A percentile compares a stretch with the other conserved stretches of the same genome.
Conservation (phyloP, 37 sponge, comb jelly and placozoan species). For the Theonella swinhoei region DNA sequence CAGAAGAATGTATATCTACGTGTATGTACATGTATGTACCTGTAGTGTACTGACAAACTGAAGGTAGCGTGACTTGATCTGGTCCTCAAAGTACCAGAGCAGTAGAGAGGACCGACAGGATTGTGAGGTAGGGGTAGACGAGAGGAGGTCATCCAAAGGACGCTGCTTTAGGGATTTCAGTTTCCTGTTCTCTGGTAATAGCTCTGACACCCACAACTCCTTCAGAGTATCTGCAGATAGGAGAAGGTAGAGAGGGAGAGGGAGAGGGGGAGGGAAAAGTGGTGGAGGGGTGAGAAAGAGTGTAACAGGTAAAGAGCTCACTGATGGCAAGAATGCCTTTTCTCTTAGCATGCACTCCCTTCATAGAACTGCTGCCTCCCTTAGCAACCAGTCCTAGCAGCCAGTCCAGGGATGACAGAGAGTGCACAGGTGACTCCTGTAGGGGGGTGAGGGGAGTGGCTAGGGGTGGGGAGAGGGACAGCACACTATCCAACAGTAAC, state of each 20-base stretch:
- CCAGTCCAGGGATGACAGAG: conserved; percentile 66
- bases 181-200: conserved; percentile 91
- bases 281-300: not conserved
- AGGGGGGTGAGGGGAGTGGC: no score
- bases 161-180: conserved; percentile 69
- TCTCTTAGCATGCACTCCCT: conserved; percentile 62
- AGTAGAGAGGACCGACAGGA: conserved; percentile 18
- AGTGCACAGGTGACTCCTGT: conserved; percentile 96
- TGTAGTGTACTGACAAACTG: conserved; percentile 59
- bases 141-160: conserved; percentile 46
- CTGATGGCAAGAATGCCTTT: conserved; percentile 70
- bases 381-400: conserved; percentile 86
- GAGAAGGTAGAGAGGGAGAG: not conserved
- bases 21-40: conserved; percentile 20
- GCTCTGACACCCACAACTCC: conserved; percentile 78
- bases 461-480: not conserved
- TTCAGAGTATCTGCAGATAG: conserved; percentile 76
- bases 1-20: not conserved
- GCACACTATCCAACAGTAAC: not conserved
- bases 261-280: not conserved
- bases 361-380: conserved; percentile 38
- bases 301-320: not conserved
- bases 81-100: conserved; percentile 87
- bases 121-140: not conserved
- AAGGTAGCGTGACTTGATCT: conserved; percentile 73